A percentile compares a stretch with the other conserved stretches of the same genome.
phyloP scores from a whole-genome alignment of 1,140 invertebrate genomes.

The Lepidurus couesii region DNA sequence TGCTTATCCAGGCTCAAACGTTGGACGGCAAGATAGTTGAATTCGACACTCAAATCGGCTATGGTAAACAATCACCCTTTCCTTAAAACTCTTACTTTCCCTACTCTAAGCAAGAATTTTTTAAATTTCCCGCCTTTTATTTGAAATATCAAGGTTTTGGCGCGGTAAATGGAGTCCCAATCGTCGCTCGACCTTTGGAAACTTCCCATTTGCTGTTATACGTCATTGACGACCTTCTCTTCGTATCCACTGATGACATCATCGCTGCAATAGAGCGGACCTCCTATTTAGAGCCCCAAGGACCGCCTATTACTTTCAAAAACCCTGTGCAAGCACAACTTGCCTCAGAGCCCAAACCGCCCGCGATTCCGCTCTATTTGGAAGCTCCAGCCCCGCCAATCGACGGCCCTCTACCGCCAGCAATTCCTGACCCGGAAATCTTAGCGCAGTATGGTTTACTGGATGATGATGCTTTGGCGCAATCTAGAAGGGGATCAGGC shows the following conservation, averaged over 20 bases:
- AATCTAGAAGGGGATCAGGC: neutral
- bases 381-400: slow-evolving; percentile 32
- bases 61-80: neutral
- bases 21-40: neutral
- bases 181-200: neutral
- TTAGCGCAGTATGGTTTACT: slow-evolving; percentile 23
- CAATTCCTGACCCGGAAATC: slow-evolving; percentile 28
- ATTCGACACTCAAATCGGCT: neutral
- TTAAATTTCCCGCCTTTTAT: neutral
- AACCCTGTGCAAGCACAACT: neutral
- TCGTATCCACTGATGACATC: neutral
- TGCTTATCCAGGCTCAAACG: neutral
- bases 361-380: slow-evolving; percentile 17
- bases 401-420: slow-evolving; percentile 24
- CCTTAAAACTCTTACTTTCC: neutral
- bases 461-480: neutral
- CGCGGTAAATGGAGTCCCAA: neutral
- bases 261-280: neutral
- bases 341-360: slow-evolving; percentile 23
- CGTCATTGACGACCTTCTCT: slow-evolving; percentile 6
- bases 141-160: slow-evolving; percentile 4
- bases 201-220: neutral
- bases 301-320: slow-evolving; percentile 19
- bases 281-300: slow-evolving; percentile 13
- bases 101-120: neutral